phyloP scores from a whole-genome alignment of 2,888 invertebrate genomes.

The Andrena flavipes region DNA sequence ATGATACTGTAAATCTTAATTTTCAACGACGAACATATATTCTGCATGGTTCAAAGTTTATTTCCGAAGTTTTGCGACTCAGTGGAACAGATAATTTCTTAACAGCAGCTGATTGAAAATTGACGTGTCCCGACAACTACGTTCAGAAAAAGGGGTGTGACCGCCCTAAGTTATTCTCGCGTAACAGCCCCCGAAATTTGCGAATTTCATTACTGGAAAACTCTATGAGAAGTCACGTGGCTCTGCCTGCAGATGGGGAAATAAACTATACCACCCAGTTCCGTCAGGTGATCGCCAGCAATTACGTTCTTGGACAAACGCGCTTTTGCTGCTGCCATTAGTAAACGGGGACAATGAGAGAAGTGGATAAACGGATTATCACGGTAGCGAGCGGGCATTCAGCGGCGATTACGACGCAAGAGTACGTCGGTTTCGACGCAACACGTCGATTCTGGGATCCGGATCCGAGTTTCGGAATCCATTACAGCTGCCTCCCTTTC shows the following conservation, averaged over 20 bases:
- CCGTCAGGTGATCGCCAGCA: constrained; percentile 47
- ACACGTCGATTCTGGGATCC: constrained; percentile 11
- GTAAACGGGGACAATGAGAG: constrained; percentile 43
- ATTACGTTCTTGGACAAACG: constrained; percentile 53
- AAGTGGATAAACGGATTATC: constrained; percentile 60
- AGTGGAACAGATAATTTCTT: no score
- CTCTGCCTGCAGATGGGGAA: neutral
- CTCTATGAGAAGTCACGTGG: neutral
- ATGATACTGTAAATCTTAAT: no score
- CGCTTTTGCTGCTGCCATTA: constrained; percentile 34
- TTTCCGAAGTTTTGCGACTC: no score
- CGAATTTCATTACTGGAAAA: neutral
- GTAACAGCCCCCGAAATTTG: neutral
- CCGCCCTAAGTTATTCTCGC: no score
- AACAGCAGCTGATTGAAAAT: no score
- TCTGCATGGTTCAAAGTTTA: no score
- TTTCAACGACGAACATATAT: no score
- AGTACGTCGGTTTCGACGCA: neutral
- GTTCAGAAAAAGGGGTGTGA: no score
- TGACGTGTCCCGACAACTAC: no score
- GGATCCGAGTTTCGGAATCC: neutral
- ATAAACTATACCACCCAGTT: constrained; percentile 35
- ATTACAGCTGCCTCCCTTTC: neutral
- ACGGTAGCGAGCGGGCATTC: constrained; percentile 41
- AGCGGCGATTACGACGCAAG: constrained; percentile 29